Evolutionary conservation across 2,797 vertebrate genomes (phyloP).

Genomic region (Poecilia picta): DNA sequence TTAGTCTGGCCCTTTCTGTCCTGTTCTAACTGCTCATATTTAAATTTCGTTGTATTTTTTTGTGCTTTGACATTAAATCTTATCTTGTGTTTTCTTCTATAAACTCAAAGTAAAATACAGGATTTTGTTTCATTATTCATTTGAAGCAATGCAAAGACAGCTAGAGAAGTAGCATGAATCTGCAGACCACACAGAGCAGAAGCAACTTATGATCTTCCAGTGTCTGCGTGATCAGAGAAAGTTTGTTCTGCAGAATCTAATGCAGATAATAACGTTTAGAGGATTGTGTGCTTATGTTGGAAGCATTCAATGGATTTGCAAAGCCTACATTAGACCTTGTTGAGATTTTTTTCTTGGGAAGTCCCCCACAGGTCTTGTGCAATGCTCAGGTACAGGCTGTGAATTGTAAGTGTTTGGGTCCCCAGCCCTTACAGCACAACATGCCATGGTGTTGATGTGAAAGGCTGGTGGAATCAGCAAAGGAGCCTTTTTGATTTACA

Average conservation of each 20-base stretch:
- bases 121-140: not conserved
- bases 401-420: not conserved
- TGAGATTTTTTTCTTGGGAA: not conserved
- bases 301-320: not conserved
- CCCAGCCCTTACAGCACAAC: not conserved
- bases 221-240: not conserved
- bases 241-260: not conserved
- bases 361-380: not conserved
- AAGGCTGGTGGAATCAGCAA: not conserved
- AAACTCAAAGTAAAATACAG: not conserved
- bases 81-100: not conserved
- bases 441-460: not conserved
- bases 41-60: not conserved
- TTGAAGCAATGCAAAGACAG: not conserved
- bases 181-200: too few relatives aligned
- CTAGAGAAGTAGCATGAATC: not conserved
- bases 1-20: not conserved
- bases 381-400: not conserved
- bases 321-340: not conserved
- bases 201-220: not conserved
- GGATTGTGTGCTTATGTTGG: not conserved
- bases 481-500: not conserved
- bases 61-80: not conserved
- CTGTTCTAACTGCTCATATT: too few relatives aligned
- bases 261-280: not conserved